Evolutionary conservation across 2,113 vertebrate species (phyloP).

Genomic region (Hyaena hyaena): DNA sequence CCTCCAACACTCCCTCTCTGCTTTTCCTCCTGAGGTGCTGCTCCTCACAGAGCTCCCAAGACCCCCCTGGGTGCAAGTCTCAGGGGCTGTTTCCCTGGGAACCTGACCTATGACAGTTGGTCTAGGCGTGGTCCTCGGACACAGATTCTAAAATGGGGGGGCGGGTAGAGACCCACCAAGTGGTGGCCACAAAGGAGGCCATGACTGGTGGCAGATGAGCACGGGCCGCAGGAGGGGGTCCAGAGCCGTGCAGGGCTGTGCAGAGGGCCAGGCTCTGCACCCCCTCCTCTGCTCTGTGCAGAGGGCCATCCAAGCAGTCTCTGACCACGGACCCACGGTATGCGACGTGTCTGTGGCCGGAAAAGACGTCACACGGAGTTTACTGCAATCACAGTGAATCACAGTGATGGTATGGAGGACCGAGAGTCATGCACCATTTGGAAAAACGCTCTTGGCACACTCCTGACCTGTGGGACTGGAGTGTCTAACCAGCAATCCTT

Average conservation of each 20-base stretch:
- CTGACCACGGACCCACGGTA: background rate
- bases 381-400: background rate
- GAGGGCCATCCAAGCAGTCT: no score
- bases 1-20: background rate
- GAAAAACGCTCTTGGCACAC: background rate
- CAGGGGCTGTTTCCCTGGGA: background rate
- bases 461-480: background rate
- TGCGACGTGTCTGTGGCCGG: background rate
- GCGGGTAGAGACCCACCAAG: no score
- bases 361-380: background rate
- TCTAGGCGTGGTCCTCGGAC: background rate
- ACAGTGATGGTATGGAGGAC: background rate
- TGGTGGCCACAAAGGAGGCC: background rate
- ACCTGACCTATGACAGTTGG: background rate
- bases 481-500: background rate
- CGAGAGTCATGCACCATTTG: background rate
- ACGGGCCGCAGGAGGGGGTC: background rate
- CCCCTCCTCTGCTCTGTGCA: background rate
- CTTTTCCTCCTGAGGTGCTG: background rate
- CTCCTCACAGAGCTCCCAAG: no score
- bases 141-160: background rate
- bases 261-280: no score
- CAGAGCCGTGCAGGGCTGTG: background rate
- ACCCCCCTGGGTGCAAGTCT: no score
- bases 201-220: background rate